Evolutionary conservation across 1,140 invertebrate genomes (phyloP), one percentile per base, ranked within the genome.

Genomic region (Trachymyrmex cornetzi): DNA sequence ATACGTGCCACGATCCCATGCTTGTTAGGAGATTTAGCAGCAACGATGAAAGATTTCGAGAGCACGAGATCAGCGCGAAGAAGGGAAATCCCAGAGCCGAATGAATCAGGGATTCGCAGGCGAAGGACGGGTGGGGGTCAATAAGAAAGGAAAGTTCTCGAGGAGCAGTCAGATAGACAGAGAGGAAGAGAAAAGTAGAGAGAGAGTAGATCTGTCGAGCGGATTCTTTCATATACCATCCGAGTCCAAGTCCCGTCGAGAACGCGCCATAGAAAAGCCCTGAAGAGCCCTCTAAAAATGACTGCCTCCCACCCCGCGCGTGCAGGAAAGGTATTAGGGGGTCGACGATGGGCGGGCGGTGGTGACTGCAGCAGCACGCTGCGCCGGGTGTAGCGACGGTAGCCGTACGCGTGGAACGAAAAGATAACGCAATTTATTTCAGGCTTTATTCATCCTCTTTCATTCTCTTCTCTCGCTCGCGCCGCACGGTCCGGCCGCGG

Each of bases 401-500:
- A 94, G 89, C 90, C 93, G 93, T 94, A 94, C 93, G 93, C 93
- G 92, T 94, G 93, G 93, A 94, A 94, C 93, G 93, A 94, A 94
- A 94, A 94, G 93, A 94, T 94, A 94, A 94, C 93, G 92, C 93
- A 93, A 93, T 94, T 94, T 93, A 94, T 93, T 93, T 93, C 90
- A 88, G 87, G 91, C 92, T 93, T 93, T 93, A 93, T 93, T 93
- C 92, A 92, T 93, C 87, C 89, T 82, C 86, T 89, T 87, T 88
- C 82, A 87, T 74, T 87, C 74, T 80, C 44, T 87, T 48, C 55
- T 48, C 75, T 55, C 30, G 22, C 69, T 24, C 57, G 80, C 63
- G 22, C 59, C 50, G 86, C 48, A 63, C 66, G 66, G 77, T 71
- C 85, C 88, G 63, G 57, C 69, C 67, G 48, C 38, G 57, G 71